Evolutionary conservation across 2,113 vertebrate genomes (phyloP).

Genomic region (Bagarius yarrelli): DNA sequence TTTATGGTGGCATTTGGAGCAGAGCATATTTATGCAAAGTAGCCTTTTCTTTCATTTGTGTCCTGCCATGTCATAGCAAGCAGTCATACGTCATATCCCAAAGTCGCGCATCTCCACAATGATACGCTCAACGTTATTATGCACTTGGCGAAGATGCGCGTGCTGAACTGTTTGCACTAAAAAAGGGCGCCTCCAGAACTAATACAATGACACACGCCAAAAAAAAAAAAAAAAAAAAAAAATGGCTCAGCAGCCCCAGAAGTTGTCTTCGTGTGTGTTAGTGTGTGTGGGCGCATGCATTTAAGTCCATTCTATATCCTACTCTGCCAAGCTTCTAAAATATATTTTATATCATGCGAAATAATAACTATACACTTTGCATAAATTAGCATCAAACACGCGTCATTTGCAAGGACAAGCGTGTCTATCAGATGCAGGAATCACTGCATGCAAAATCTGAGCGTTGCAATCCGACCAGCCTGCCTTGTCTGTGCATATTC

Average conservation of each 20-base stretch:
- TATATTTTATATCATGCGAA: slow-evolving; percentile 33
- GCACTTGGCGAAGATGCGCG: slow-evolving; percentile 31
- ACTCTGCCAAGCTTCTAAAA: not conserved
- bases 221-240: not conserved
- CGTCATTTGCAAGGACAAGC: slow-evolving; percentile 31
- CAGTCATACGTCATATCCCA: slow-evolving; percentile 46
- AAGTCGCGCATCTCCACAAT: slow-evolving; percentile 45
- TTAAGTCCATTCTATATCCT: not conserved
- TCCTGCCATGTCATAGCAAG: slow-evolving; percentile 39
- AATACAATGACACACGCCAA: slow-evolving; percentile 37
- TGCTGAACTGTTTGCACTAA: slow-evolving; percentile 41
- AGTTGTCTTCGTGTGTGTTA: not conserved
- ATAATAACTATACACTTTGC: slow-evolving; percentile 53
- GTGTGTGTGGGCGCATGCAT: slow-evolving; percentile 22
- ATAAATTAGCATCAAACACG: slow-evolving; percentile 40
- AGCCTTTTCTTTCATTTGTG: slow-evolving; percentile 24
- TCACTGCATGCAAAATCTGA: slow-evolving; percentile 32
- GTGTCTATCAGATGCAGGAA: slow-evolving; percentile 23
- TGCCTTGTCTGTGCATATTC: slow-evolving; percentile 19
- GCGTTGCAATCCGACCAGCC: slow-evolving; percentile 7
- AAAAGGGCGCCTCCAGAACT: not conserved
- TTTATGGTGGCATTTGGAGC: slow-evolving; percentile 32
- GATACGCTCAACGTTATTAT: slow-evolving; percentile 33
- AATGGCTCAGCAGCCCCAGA: slow-evolving; percentile 5
- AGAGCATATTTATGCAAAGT: slow-evolving; percentile 31